Evolutionary conservation across 2,797 vertebrate species (phyloP).

Genomic region (Hemibagrus guttatus): DNA sequence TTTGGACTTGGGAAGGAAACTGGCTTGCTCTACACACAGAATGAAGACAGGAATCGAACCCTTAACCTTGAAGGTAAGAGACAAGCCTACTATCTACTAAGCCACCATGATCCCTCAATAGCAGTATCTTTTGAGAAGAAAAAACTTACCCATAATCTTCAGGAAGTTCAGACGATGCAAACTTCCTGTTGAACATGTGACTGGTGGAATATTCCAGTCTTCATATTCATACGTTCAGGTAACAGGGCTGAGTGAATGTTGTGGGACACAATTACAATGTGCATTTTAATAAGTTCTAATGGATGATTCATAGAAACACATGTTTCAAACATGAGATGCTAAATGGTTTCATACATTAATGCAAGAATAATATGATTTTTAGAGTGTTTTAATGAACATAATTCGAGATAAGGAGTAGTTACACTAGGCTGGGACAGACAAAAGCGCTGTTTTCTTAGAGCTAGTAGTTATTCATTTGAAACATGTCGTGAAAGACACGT

Average conservation of each 20-base stretch:
- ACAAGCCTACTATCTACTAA: too few relatives aligned
- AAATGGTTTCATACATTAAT: background rate
- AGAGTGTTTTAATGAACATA: background rate
- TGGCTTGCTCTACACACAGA: too few relatives aligned
- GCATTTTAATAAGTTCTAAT: background rate
- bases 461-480: slow-evolving; percentile 2
- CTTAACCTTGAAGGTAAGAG: too few relatives aligned
- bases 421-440: background rate
- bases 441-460: background rate
- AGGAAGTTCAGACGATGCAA: background rate
- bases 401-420: background rate
- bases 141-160: background rate
- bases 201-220: background rate
- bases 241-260: too few relatives aligned
- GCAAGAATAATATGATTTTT: background rate
- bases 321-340: slow-evolving; percentile 19
- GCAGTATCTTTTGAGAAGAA: too few relatives aligned
- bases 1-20: too few relatives aligned
- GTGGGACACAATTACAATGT: background rate
- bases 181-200: background rate
- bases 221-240: background rate
- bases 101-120: too few relatives aligned
- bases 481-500: background rate
- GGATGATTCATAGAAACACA: background rate
- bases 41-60: too few relatives aligned